Evolutionary conservation across 1,140 invertebrate species (phyloP).

Genomic region (Drosophila mojavensis): DNA sequence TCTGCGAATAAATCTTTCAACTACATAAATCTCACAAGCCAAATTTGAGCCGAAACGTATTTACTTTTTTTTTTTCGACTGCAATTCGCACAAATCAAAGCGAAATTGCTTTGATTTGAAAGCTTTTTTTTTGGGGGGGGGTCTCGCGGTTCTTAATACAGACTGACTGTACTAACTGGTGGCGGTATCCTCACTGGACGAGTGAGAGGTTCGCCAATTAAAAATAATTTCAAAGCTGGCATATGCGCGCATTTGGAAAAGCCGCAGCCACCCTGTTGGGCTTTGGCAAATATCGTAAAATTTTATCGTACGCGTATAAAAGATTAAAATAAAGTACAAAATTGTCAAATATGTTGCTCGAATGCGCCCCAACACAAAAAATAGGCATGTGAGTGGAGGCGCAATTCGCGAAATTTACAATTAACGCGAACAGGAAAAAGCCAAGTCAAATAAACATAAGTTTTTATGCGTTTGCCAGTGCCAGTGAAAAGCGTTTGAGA

Average conservation of each 20-base stretch:
- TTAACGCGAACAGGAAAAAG: conserved; percentile 64
- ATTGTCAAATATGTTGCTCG: conserved; percentile 62
- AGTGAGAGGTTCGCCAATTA: conserved; percentile 56
- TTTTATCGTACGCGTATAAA: conserved; percentile 64
- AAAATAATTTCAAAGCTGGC: conserved; percentile 73
- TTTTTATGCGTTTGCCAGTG: conserved; percentile 76
- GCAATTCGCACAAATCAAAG: conserved; percentile 74
- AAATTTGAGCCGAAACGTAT: conserved; percentile 57
- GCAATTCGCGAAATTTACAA: conserved; percentile 68
- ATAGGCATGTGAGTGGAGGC: conserved; percentile 37
- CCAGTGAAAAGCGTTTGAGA: conserved; percentile 36
- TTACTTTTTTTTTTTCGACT: conserved; percentile 32
- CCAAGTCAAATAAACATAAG: conserved; percentile 83
- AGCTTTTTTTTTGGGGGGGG: conserved; percentile 55
- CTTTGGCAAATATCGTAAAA: conserved; percentile 61
- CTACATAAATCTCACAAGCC: conserved; percentile 80
- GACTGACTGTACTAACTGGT: conserved; percentile 62
- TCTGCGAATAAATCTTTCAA: conserved; percentile 78
- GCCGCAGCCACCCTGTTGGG: conserved; percentile 27
- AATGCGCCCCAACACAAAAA: conserved; percentile 20
- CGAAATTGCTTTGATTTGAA: conserved; percentile 82
- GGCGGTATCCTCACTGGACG: conserved; percentile 10
- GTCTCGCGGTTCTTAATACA: neutral
- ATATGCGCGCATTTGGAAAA: conserved; percentile 61
- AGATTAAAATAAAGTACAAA: conserved; percentile 78